A percentile compares a stretch with the other conserved stretches of the same genome.
Evolutionary conservation across 2,113 vertebrate genomes (phyloP).

Genomic region (Rhynchopsitta pachyrhyncha): DNA sequence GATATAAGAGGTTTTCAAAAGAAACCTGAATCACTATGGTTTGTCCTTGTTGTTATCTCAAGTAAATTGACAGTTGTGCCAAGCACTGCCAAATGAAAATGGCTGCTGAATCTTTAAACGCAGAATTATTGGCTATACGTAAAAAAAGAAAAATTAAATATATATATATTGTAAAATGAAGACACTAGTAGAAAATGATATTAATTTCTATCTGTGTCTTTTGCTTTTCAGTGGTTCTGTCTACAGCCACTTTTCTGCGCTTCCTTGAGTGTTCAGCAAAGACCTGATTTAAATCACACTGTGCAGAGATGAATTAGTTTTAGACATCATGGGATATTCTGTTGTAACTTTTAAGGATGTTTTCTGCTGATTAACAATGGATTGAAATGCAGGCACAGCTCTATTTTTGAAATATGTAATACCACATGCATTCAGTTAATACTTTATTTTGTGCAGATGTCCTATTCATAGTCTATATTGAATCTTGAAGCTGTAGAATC

Average conservation of each 20-base stretch:
- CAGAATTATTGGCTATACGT: neutral
- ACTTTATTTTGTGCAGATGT: neutral
- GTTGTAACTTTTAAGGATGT: neutral
- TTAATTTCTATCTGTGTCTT: neutral
- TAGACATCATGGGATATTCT: neutral
- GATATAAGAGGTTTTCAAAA: neutral
- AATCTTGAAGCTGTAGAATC: neutral
- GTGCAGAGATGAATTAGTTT: neutral
- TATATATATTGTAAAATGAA: neutral
- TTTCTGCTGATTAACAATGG: neutral
- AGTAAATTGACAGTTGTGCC: neutral
- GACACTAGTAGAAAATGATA: neutral
- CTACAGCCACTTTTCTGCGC: neutral
- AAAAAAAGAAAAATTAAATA: neutral
- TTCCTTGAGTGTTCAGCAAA: neutral
- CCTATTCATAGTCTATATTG: neutral
- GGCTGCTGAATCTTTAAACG: neutral
- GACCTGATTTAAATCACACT: neutral
- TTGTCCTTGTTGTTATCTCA: neutral
- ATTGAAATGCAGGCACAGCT: neutral
- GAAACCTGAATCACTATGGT: neutral
- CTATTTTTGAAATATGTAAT: neutral
- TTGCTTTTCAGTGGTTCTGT: neutral
- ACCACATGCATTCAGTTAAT: neutral
- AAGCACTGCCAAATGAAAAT: neutral